Conservation (phyloP, 2,113 vertebrate species). For the Colaptes auratus region DNA sequence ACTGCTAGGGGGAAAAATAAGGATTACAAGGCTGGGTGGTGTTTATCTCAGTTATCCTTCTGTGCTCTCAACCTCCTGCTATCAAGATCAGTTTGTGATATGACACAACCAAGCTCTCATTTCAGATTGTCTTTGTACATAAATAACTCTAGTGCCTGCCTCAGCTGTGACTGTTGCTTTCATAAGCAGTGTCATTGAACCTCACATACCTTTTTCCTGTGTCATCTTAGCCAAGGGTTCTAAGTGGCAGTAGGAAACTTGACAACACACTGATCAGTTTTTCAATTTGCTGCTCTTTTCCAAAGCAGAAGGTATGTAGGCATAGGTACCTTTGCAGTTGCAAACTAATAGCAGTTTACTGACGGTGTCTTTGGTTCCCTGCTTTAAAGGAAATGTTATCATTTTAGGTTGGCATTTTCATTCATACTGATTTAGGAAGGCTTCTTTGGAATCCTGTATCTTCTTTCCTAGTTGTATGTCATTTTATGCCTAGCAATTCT, state of each 20-base stretch:
- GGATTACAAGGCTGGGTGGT: background rate
- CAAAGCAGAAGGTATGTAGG: background rate
- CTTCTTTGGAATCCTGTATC: background rate
- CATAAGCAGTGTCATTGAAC: background rate
- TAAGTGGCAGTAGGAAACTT: background rate
- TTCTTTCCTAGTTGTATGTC: background rate
- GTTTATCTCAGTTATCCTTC: background rate
- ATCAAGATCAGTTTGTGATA: background rate
- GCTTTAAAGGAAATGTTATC: background rate
- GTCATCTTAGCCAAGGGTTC: background rate
- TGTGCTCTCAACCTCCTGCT: background rate
- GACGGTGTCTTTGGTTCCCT: background rate
- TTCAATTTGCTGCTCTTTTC: background rate
- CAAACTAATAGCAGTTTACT: background rate
- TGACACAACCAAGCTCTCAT: background rate
- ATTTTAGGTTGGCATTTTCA: slow-evolving; percentile 24
- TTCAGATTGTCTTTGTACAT: background rate
- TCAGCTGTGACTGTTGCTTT: background rate
- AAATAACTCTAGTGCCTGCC: background rate
- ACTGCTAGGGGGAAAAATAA: background rate
- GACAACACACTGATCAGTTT: background rate
- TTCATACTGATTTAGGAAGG: background rate
- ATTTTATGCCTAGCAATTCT: background rate
- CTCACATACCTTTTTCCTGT: background rate
- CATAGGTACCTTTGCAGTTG: background rate